Conservation (phyloP, 2,888 invertebrate genomes). For the Ariolimax columbianus region DNA sequence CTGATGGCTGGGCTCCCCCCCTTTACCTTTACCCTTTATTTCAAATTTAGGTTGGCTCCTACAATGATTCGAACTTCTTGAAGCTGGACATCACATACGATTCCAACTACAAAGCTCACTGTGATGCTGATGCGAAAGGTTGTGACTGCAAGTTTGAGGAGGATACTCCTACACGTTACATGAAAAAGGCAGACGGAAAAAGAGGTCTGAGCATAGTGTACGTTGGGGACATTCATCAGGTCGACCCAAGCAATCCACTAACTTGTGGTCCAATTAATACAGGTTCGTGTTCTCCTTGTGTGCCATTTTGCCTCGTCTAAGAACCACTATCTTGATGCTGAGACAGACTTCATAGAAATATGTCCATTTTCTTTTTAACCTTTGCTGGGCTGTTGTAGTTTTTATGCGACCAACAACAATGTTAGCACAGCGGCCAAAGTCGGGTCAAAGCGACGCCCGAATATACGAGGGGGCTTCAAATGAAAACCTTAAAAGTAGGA, state of each 20-base stretch:
- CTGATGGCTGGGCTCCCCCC: too few species aligned
- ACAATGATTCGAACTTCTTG: constrained; percentile 73
- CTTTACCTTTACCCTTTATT: too few species aligned
- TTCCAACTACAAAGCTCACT: constrained; percentile 40
- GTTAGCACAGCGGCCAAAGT: too few species aligned
- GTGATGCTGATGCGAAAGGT: constrained; percentile 22
- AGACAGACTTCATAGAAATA: too few species aligned
- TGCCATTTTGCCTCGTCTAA: too few species aligned
- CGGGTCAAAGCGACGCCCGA: too few species aligned
- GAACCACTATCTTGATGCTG: too few species aligned
- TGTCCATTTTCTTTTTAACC: too few species aligned
- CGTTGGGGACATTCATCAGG: constrained; percentile 78
- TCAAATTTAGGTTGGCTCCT: constrained; percentile 71
- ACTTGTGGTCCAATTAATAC: constrained; percentile 76
- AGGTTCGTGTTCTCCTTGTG: constrained; percentile 12
- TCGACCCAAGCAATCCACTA: constrained; percentile 70
- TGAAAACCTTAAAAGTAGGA: too few species aligned
- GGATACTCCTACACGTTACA: constrained; percentile 69
- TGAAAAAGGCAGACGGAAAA: constrained; percentile 57
- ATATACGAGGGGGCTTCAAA: too few species aligned
- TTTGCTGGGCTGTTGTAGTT: too few species aligned
- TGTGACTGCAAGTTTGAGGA: constrained; percentile 66
- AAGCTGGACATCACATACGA: constrained; percentile 70
- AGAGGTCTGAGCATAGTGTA: constrained; percentile 76
- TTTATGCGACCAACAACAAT: too few species aligned